phyloP scores from a whole-genome alignment of 2,888 invertebrate genomes.

The Drosophila anceps region DNA sequence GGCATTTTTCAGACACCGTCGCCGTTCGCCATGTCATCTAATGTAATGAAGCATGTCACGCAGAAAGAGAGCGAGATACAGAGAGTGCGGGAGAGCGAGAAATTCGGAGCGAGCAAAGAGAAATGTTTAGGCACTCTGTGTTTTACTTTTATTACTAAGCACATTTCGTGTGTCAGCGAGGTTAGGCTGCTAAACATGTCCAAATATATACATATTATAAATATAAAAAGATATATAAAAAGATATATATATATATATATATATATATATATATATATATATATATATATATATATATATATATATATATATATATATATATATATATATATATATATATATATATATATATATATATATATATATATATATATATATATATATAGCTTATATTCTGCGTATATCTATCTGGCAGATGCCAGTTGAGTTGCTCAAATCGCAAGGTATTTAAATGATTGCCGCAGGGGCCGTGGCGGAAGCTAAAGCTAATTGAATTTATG shows the following conservation, averaged over 20 bases:
- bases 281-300: constrained; percentile 2
- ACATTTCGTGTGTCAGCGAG: constrained; percentile 59
- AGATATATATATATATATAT: constrained; percentile 8
- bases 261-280: constrained; percentile 7
- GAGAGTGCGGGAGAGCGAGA: neutral
- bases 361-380: neutral
- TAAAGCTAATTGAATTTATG: constrained; percentile 53
- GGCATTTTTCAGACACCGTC: constrained; percentile 33
- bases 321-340: constrained; percentile 17
- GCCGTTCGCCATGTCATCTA: constrained; percentile 74
- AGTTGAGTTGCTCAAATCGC: constrained; percentile 56
- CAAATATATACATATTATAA: too few relatives aligned
- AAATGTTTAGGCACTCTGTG: constrained; percentile 36
- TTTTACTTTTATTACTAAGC: constrained; percentile 57
- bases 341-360: neutral
- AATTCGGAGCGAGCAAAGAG: constrained; percentile 6
- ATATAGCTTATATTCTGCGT: constrained; percentile 2
- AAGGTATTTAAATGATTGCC: constrained; percentile 71
- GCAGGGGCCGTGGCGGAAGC: constrained; percentile 5
- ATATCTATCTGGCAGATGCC: constrained; percentile 49
- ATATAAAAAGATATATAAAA: constrained; percentile 4
- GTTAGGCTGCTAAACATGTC: constrained; percentile 11
- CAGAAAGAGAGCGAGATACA: constrained; percentile 6
- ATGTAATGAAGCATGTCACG: constrained; percentile 70
- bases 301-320: too few relatives aligned